These are phyloP conservation scores for Watsonalla cultraria DNA, from an alignment of 2,888 invertebrate species.

Conservation along the genomic window DNA sequence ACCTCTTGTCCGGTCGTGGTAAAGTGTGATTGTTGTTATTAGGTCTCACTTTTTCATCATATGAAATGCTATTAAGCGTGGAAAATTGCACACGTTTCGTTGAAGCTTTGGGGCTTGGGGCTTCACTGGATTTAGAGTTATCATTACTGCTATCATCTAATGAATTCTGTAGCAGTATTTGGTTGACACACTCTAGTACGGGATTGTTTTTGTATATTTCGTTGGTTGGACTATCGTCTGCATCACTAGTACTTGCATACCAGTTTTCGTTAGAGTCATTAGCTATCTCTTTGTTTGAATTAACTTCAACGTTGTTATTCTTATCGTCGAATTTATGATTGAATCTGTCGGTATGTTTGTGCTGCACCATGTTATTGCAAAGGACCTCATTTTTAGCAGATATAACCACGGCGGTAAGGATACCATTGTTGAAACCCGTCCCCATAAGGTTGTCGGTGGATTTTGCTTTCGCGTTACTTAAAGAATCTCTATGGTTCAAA, in stretches of 20 bases:
- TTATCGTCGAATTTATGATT: conserved; percentile 48
- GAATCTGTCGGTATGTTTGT: conserved; percentile 48
- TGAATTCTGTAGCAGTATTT: conserved; percentile 87
- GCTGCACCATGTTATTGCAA: conserved; percentile 56
- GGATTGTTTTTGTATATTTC: conserved; percentile 89
- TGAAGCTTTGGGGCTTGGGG: conserved; percentile 67
- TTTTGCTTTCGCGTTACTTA: conserved; percentile 53
- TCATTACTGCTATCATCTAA: conserved; percentile 78
- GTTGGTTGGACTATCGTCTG: conserved; percentile 84
- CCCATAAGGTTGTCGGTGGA: conserved; percentile 59
- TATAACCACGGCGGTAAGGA: conserved; percentile 51
- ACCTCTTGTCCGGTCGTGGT: conserved; percentile 65
- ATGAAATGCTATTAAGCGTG: conserved; percentile 80
- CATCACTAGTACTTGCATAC: conserved; percentile 89
- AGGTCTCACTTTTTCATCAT: conserved; percentile 65
- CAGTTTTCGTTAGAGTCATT: conserved; percentile 84
- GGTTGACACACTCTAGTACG: conserved; percentile 91
- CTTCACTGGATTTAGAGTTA: conserved; percentile 68
- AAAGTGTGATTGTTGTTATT: conserved; percentile 53
- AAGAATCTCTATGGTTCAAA: conserved; percentile 50
- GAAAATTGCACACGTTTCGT: conserved; percentile 81
- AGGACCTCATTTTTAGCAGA: conserved; percentile 69
- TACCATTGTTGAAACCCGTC: conserved; percentile 45
- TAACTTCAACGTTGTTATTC: conserved; percentile 54
- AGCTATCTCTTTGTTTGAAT: conserved; percentile 42